phyloP scores from a whole-genome alignment of 2,888 invertebrate species.

The Harmothoe impar region DNA sequence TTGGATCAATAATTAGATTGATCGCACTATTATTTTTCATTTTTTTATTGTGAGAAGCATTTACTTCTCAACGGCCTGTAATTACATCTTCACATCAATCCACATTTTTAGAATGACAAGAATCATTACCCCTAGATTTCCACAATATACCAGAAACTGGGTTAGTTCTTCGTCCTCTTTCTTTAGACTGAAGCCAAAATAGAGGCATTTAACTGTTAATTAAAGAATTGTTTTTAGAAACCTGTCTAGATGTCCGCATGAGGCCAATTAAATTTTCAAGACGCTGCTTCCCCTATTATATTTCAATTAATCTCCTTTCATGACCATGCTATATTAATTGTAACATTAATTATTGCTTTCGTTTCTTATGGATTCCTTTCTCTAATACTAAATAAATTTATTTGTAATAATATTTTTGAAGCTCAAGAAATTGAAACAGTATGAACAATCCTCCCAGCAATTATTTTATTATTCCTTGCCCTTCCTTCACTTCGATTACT shows the following conservation, averaged over 20 bases:
- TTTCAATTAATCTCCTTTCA: constrained; percentile 77
- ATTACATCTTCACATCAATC: constrained; percentile 67
- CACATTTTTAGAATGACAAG: constrained; percentile 72
- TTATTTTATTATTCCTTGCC: constrained; percentile 72
- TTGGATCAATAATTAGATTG: constrained; percentile 73
- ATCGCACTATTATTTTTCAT: constrained; percentile 72
- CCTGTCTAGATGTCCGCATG: constrained; percentile 72
- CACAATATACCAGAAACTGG: constrained; percentile 71
- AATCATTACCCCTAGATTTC: constrained; percentile 71
- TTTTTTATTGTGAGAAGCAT: constrained; percentile 73
- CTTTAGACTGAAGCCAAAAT: constrained; percentile 69
- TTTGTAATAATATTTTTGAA: constrained; percentile 70
- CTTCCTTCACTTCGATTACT: constrained; percentile 72
- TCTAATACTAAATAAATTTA: constrained; percentile 66
- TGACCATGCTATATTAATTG: constrained; percentile 76
- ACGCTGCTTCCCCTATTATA: constrained; percentile 75
- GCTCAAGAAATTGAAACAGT: constrained; percentile 72
- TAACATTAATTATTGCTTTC: constrained; percentile 74
- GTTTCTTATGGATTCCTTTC: constrained; percentile 73
- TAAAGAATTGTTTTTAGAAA: constrained; percentile 37
- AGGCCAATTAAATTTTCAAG: constrained; percentile 75
- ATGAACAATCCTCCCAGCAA: constrained; percentile 75
- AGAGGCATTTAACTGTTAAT: constrained; percentile 61
- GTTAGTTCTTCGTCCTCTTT: constrained; percentile 59
- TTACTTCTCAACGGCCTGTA: constrained; percentile 71